Base-by-base conservation (phyloP, 2,888 invertebrate genomes). In the Dynastes maya region DNA sequence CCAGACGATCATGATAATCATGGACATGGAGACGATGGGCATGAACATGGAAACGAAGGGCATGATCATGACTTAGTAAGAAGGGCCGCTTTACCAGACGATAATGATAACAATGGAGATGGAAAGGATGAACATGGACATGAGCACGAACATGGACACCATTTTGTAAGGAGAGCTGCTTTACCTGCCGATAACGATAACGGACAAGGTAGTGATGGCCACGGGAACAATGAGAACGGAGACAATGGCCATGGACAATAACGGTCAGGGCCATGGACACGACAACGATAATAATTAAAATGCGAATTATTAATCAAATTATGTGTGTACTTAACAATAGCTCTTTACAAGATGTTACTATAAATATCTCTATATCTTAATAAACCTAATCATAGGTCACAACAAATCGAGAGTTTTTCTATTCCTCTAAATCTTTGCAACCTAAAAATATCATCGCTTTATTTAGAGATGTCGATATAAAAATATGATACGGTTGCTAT, bases 81-180 rank as follows among this genome's bases (percentile, higher is more conserved):
- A 49, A 71, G 71, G 32, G 53, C 55, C 5, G 71, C 71, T 37
- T 29, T 3, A 1, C 53, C n/a, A 4, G n/a, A 53, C n/a, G 53
- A 53, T 53, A 5, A 9, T 40, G 2, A 53, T 16, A 53, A 32
- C 22, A 11, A 53, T 29, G 70, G 70, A 53, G 13, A 16, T 16
- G 16, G 16, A 16, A 16, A 16, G 16, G 16, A 16, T 16, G 22
- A 22, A 22, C 49, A 55, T 16, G 55, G 22, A 1, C 13, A 53
- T n/a, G 53, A n/a, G n/a, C 13, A 53, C 3, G 53, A 1, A 55
- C n/a, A 55, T 16, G 55, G 22, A 22, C 55, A 37, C 2, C 55
- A n/a, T 55, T 16, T 22, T 55, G 55, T 37, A 32, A 63, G 11
- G 11, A 64, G 16, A 37, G 32, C 32, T 32, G 64, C 64, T 55